Evolutionary conservation across 1,140 invertebrate species (phyloP).

Genomic region (Neodiprion virginianus): DNA sequence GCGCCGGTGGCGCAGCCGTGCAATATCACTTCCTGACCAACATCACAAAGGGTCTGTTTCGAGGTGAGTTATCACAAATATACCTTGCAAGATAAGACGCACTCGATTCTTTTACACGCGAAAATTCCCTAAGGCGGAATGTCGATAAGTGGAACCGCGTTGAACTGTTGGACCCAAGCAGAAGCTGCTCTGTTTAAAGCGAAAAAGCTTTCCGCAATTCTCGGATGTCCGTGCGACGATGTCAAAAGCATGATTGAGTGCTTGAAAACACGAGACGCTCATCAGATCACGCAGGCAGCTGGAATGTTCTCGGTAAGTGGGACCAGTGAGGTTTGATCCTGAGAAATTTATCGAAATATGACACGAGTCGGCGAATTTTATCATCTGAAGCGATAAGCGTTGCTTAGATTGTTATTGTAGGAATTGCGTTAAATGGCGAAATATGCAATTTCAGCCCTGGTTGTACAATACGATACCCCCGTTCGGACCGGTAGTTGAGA

Average conservation of each 20-base stretch:
- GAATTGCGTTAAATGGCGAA: neutral
- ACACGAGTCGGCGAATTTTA: neutral
- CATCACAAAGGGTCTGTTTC: constrained; percentile 14
- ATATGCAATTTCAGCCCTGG: constrained; percentile 43
- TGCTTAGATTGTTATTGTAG: neutral
- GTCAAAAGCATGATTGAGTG: constrained; percentile 63
- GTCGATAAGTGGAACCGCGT: constrained; percentile 66
- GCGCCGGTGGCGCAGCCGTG: constrained; percentile 45
- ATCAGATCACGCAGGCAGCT: constrained; percentile 48
- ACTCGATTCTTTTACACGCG: neutral
- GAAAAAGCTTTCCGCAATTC: constrained; percentile 58
- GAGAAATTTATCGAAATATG: neutral
- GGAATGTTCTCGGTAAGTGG: constrained; percentile 46
- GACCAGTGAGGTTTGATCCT: neutral
- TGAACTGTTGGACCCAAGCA: constrained; percentile 61
- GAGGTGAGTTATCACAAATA: constrained; percentile 30
- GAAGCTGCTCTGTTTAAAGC: constrained; percentile 64
- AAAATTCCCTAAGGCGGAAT: constrained; percentile 65
- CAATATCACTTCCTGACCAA: constrained; percentile 22
- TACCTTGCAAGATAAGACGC: constrained; percentile 38
- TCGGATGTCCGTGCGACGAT: constrained; percentile 63
- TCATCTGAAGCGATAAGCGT: neutral
- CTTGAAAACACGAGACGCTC: constrained; percentile 60
- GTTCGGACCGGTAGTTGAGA: neutral
- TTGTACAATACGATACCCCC: constrained; percentile 45